Evolutionary conservation across 2,113 vertebrate species (phyloP), one percentile per base, ranked within the genome.

Genomic region (Pelobates fuscus): DNA sequence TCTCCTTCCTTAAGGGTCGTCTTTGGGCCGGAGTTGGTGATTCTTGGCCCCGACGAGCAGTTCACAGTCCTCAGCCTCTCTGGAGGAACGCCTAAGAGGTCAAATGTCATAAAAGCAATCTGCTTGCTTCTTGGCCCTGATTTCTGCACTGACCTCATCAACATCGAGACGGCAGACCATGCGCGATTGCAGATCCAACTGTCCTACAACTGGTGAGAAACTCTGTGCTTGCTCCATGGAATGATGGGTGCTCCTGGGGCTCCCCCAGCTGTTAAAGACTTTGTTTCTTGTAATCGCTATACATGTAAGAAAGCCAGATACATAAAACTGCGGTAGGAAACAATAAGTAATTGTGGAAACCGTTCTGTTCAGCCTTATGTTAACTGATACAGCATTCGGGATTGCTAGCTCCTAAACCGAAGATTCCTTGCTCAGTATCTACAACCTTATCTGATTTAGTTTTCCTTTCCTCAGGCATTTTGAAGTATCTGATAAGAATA

Each of bases 181-280:
- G 95, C 94, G 72, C 86, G 95, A 0, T 91, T 96, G 75, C 94
- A 96, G 82, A 92, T 96, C 59, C 94, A 96, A 82, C 92, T 96
- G 0, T 90, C 93, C 54, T 96, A 96, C 84, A 97, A 97, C 89
- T 96, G 95, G 95, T 96, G 75, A 17, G 74, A 2, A 12, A 2
- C 21, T 1, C 3, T 5, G 18, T 25, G 6, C 29, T 21, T 3
- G 32, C n/a, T 3, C 14, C 15, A 5, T 1, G 32, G 32, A 37
- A 37, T n/a, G n/a, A n/a, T n/a, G n/a, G n/a, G n/a, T n/a, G n/a
- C n/a, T n/a, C n/a, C n/a, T n/a, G n/a, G n/a, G n/a, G n/a, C n/a
- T n/a, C n/a, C n/a, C n/a, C n/a, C n/a, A n/a, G n/a, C n/a, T n/a
- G n/a, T n/a, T n/a, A n/a, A n/a, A n/a, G n/a, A n/a, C n/a, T n/a